Base-by-base conservation (phyloP, 2,888 invertebrate species). In the Hirtodrosophila alboralis region DNA sequence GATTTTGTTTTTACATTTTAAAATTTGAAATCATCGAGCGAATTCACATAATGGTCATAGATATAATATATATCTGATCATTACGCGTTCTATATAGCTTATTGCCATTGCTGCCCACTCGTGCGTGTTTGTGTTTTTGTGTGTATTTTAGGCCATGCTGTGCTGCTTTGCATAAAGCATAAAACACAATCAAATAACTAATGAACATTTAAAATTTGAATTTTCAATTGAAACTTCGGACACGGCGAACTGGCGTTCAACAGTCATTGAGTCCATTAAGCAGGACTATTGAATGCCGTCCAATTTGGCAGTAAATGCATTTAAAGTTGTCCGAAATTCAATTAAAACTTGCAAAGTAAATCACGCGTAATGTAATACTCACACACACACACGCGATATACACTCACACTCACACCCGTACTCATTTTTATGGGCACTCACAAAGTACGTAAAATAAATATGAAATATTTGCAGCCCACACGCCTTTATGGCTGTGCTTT, bases 311-410 rank as follows among this genome's bases (percentile, higher is more conserved):
- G n/a, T 30, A 41, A 64, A 51, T 38, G 52, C 68, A 48, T 47
- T 63, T 59, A 49, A 60, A 52, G 49, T 54, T 51, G 33, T 21
- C 3, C 28, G 14, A 56, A 62, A 73, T 62, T 75, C 61, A 76
- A 75, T 75, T 75, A 73, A 77, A 68, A 73, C 56, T 62, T 43
- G 14, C 48, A 48, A 63, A 72, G 61, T 72, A 72, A 76, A 68
- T 72, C 63, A 72, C 40, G 60, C 63, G 41, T 51, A 59, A 59
- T 33, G 30, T 30, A 47, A 21, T n/a, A 34, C 14, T 14, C 16
- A 44, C 36, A 10, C 34, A 45, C 38, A 31, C 12, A 16, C 40
- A 26, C n/a, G n/a, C n/a, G n/a, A 38, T 14, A 30, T n/a, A 13
- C 13, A 6, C 40, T 27, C 18, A 28, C 18, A 34, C 21, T n/a